Conservation (phyloP, 2,113 vertebrate genomes). For the Clupea harengus region DNA sequence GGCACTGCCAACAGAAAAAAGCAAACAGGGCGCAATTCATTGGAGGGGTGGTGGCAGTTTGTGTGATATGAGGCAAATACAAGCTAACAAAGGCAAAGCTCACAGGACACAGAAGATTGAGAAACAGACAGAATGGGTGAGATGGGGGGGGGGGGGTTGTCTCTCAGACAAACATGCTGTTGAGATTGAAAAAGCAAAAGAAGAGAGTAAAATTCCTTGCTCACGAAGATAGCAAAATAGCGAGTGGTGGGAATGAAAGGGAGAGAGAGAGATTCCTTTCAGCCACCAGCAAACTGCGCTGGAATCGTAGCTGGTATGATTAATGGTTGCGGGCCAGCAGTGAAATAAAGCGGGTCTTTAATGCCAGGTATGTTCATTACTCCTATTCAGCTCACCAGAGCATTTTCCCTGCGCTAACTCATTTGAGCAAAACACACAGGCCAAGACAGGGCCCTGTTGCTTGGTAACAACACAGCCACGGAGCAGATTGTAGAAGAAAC, state of each 20-base stretch:
- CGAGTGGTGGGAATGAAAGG: background rate
- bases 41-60: background rate
- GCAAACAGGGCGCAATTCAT: background rate
- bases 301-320: background rate
- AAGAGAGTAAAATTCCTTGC: background rate
- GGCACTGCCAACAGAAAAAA: background rate
- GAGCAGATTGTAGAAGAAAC: constrained; percentile 13
- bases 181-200: background rate
- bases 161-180: too few species aligned
- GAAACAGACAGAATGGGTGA: background rate
- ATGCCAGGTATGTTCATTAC: constrained; percentile 32
- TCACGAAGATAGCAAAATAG: background rate
- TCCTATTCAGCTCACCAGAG: constrained; percentile 16
- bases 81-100: background rate
- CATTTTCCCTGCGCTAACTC: constrained; percentile 18
- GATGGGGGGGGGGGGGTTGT: background rate
- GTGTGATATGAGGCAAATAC: background rate
- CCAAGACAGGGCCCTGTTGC: constrained; percentile 30
- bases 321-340: background rate
- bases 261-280: background rate
- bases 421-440: constrained; percentile 35
- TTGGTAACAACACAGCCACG: constrained; percentile 35
- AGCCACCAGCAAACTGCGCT: background rate
- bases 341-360: background rate
- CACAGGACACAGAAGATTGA: background rate